phyloP scores from a whole-genome alignment of 2,113 vertebrate genomes.

The Rhombomys opimus region DNA sequence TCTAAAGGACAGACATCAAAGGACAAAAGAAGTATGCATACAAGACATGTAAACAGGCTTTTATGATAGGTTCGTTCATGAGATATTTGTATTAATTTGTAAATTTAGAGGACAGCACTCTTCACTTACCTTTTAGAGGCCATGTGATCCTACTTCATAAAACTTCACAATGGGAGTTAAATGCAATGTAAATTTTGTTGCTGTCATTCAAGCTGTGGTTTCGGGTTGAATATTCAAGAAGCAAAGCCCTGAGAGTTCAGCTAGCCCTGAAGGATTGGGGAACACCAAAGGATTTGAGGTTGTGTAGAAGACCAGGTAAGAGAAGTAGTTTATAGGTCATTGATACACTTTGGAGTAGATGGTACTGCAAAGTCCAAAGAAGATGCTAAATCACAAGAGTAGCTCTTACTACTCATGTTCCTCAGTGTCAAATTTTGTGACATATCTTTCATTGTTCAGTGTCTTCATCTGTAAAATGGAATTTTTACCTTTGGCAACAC shows the following conservation, averaged over 20 bases:
- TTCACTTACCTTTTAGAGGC: not conserved
- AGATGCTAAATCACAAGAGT: not conserved
- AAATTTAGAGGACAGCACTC: not conserved
- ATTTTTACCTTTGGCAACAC: conserved; percentile 10
- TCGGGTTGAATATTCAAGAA: not conserved
- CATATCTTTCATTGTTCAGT: not conserved
- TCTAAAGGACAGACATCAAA: not conserved
- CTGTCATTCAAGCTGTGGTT: not conserved
- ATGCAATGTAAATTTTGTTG: not conserved
- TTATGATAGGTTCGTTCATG: not conserved
- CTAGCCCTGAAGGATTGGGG: not conserved
- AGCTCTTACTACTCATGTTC: not conserved
- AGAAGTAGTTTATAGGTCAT: not conserved
- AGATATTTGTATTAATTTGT: not conserved
- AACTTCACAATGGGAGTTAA: not conserved
- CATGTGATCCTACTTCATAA: not conserved
- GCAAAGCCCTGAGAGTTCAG: not conserved
- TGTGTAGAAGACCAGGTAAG: not conserved
- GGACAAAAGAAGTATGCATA: not conserved
- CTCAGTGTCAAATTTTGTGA: not conserved
- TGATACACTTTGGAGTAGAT: not conserved
- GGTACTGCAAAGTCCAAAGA: not conserved
- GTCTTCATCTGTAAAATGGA: not conserved
- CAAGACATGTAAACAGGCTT: not conserved
- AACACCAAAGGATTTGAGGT: not conserved